Evolutionary conservation across 2,797 vertebrate species (phyloP).

Genomic region (Enteromius fasciolatus): DNA sequence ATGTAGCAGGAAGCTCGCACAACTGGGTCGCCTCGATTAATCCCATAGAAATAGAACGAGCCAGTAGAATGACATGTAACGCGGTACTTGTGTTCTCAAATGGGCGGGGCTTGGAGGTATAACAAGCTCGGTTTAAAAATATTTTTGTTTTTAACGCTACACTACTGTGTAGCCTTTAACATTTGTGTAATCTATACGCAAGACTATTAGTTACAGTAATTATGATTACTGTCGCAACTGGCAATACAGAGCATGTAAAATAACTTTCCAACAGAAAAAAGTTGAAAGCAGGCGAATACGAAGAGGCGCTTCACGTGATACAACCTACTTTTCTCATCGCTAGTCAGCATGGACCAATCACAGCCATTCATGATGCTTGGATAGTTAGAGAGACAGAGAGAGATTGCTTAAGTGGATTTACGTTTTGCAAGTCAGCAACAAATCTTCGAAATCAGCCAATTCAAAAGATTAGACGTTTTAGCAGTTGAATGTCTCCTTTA

Average conservation of each 20-base stretch:
- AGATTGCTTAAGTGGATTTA: not conserved
- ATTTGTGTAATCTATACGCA: not conserved
- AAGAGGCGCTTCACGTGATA: not conserved
- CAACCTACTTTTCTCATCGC: not conserved
- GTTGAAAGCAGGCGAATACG: not conserved
- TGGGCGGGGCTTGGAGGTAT: constrained; percentile 17
- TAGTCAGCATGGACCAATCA: not conserved
- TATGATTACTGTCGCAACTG: not conserved
- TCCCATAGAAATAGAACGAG: constrained; percentile 2
- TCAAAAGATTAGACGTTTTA: not conserved
- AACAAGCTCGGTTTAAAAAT: not conserved
- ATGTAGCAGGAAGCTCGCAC: constrained; percentile 70
- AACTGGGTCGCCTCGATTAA: not conserved
- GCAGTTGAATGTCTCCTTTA: not conserved
- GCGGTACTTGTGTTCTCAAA: accelerated
- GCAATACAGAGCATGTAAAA: not conserved
- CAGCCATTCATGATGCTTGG: not conserved
- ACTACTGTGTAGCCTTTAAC: not conserved
- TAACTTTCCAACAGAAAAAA: not conserved
- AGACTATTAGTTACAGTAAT: no score
- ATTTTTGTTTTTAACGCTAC: not conserved
- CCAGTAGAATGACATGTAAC: not conserved
- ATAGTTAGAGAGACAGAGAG: no score
- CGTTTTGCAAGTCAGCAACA: no score
- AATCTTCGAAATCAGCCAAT: not conserved